A percentile compares a stretch with the other conserved stretches of the same genome.
phyloP scores from a whole-genome alignment of 2,888 invertebrate species.

The Dasysyrphus tricinctus region DNA sequence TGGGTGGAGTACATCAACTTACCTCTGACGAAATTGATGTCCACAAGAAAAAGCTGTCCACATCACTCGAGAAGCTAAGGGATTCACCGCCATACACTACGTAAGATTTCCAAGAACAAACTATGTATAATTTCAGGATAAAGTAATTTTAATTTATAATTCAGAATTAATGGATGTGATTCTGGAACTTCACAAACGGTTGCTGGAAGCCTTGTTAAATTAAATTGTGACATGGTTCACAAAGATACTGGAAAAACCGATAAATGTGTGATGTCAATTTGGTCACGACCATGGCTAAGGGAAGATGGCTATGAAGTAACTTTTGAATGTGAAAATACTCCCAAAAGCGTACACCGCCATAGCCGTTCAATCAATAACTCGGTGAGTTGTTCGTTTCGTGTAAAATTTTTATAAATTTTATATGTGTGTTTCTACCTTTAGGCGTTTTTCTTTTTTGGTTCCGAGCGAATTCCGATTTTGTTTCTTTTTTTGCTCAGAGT shows the following conservation, averaged over 20 bases:
- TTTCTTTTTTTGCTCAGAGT: too few relatives aligned
- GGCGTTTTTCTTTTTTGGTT: neutral
- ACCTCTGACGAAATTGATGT: constrained; percentile 63
- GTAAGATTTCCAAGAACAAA: neutral
- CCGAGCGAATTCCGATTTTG: too few relatives aligned
- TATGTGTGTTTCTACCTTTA: too few relatives aligned
- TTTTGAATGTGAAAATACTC: constrained; percentile 82
- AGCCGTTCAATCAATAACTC: constrained; percentile 79
- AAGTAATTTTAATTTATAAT: constrained; percentile 5
- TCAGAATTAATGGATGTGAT: constrained; percentile 79
- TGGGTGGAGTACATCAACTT: neutral
- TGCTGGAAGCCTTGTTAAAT: constrained; percentile 85
- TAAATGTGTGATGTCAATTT: constrained; percentile 83
- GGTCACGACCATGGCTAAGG: constrained; percentile 85
- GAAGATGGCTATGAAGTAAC: constrained; percentile 81
- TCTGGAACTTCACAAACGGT: constrained; percentile 84
- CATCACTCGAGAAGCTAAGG: constrained; percentile 78
- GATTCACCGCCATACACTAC: constrained; percentile 78
- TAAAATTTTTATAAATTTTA: neutral
- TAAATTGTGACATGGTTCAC: constrained; percentile 85
- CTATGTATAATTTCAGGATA: neutral
- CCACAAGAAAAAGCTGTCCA: constrained; percentile 77
- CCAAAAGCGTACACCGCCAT: constrained; percentile 78
- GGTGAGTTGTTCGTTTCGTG: neutral
- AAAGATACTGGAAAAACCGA: constrained; percentile 82